These are phyloP conservation scores for Pheucticus melanocephalus DNA, from an alignment of 2,113 vertebrate genomes.

Conservation along the genomic window DNA sequence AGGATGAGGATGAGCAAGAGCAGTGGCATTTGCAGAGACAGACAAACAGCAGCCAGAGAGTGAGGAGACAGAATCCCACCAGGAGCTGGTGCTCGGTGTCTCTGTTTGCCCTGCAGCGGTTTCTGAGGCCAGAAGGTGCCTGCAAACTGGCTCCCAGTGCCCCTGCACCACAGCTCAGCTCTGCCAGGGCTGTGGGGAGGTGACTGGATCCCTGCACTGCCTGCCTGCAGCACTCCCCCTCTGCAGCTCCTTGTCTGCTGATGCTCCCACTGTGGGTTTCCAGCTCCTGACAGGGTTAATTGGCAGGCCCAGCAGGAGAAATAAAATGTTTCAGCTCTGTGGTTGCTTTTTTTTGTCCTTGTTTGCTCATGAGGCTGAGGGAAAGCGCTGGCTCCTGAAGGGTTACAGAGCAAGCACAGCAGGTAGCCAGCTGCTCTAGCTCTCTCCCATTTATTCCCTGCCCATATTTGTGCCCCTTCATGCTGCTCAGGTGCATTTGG, in stretches of 20 bases:
- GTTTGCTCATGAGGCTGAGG: slow-evolving; percentile 14
- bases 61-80: background rate
- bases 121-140: background rate
- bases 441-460: background rate
- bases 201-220: background rate
- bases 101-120: background rate
- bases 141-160: background rate
- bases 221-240: background rate
- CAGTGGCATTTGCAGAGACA: background rate
- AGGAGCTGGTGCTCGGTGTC: background rate
- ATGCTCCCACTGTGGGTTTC: background rate
- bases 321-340: slow-evolving; percentile 27
- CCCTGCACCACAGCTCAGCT: background rate
- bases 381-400: background rate
- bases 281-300: slow-evolving; percentile 56
- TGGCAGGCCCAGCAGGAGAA: slow-evolving; percentile 38
- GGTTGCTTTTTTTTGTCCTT: background rate
- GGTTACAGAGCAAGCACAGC: slow-evolving; percentile 37
- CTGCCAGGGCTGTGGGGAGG: background rate
- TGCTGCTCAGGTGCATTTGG: background rate
- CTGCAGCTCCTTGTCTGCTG: slow-evolving; percentile 19
- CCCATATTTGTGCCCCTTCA: background rate
- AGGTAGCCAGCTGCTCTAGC: slow-evolving; percentile 21
- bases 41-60: background rate
- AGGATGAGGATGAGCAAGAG: background rate